phyloP scores from a whole-genome alignment of 2,113 vertebrate genomes.

The Ranitomeya variabilis region DNA sequence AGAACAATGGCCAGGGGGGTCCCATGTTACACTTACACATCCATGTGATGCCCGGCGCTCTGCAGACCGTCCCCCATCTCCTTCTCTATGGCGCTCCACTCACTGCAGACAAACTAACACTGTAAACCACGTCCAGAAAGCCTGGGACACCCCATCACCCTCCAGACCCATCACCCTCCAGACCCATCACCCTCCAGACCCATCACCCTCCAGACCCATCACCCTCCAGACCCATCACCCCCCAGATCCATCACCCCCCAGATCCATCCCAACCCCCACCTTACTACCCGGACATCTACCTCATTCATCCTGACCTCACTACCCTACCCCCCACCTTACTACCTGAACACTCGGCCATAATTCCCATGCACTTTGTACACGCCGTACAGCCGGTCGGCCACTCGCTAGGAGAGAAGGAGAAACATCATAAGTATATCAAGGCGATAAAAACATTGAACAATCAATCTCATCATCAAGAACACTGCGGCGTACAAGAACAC shows the following conservation, averaged over 20 bases:
- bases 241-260: too few relatives aligned
- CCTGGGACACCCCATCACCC: too few relatives aligned
- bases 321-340: too few relatives aligned
- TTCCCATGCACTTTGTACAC: conserved; percentile 98
- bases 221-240: too few relatives aligned
- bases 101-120: conserved; percentile 71
- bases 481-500: too few relatives aligned
- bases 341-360: conserved; percentile 96
- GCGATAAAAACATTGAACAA: background rate
- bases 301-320: too few relatives aligned
- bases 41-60: conserved; percentile 96
- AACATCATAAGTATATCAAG: background rate
- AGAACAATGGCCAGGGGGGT: too few relatives aligned
- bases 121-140: background rate
- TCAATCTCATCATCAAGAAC: background rate
- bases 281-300: too few relatives aligned
- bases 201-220: too few relatives aligned
- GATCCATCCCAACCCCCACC: too few relatives aligned
- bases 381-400: conserved; percentile 92
- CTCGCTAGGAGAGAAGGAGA: conserved; percentile 74
- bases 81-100: conserved; percentile 94
- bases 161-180: too few relatives aligned
- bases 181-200: too few relatives aligned
- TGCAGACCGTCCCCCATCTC: conserved; percentile 97
- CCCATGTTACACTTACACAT: conserved; percentile 80